These are phyloP conservation scores for Agriopis leucophaearia DNA, from an alignment of 2,888 invertebrate genomes.

Conservation along the genomic window DNA sequence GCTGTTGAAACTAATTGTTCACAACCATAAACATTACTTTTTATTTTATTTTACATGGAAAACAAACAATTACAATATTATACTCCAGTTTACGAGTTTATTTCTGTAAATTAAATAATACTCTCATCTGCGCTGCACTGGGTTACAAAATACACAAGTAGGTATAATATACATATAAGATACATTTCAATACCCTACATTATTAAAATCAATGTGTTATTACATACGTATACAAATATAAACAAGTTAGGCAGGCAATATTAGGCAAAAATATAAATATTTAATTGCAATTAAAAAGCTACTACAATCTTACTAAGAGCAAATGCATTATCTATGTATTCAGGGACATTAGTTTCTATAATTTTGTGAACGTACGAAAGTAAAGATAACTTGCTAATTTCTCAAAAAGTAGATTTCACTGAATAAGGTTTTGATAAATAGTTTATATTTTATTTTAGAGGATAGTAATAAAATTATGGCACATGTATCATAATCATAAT, in stretches of 20 bases:
- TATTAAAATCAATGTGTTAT: constrained; percentile 3
- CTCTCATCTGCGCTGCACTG: constrained; percentile 2
- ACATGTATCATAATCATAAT: constrained; percentile 6
- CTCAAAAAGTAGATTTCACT: not conserved
- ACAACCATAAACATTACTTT: constrained; percentile 30
- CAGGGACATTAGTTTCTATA: not conserved
- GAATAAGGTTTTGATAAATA: not conserved
- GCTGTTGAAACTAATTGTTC: constrained; percentile 21
- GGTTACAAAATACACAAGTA: not conserved
- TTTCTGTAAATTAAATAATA: not conserved
- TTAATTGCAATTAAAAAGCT: not conserved
- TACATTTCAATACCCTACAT: constrained; percentile 3
- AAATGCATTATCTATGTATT: not conserved
- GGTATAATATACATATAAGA: not conserved
- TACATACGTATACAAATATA: constrained; percentile 13
- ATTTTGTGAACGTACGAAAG: not conserved
- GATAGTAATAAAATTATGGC: not conserved
- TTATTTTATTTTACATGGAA: no score
- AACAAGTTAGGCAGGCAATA: not conserved
- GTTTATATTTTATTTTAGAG: not conserved
- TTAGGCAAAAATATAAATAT: not conserved
- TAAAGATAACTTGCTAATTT: not conserved
- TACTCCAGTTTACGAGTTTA: not conserved
- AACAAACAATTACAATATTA: no score
- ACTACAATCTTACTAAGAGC: not conserved